phyloP scores from a whole-genome alignment of 2,888 invertebrate species.

The Machimus atricapillus region DNA sequence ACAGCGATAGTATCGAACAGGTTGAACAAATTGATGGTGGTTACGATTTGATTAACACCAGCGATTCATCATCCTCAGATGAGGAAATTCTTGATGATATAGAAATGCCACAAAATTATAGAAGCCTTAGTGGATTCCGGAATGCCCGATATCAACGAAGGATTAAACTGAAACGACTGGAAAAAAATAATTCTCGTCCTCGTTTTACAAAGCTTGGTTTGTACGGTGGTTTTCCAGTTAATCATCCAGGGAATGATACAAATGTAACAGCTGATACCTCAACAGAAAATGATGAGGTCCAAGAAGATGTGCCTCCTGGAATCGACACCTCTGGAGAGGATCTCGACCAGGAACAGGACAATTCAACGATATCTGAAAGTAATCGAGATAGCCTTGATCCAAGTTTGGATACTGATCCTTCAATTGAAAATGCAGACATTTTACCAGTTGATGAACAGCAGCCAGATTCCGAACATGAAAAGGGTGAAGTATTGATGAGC shows the following conservation, averaged over 20 bases:
- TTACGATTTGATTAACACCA: slow-evolving; percentile 16
- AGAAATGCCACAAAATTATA: neutral
- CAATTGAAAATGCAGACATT: neutral
- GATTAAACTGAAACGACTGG: slow-evolving; percentile 24
- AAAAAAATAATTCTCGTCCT: slow-evolving; percentile 46
- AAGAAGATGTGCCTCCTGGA: neutral
- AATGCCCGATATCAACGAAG: neutral
- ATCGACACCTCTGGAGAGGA: neutral
- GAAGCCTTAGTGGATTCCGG: neutral
- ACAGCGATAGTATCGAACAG: slow-evolving; percentile 53
- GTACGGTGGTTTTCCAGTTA: slow-evolving; percentile 50
- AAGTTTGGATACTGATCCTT: neutral
- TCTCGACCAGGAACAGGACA: slow-evolving; percentile 44
- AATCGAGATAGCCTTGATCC: neutral
- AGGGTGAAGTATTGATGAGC: neutral
- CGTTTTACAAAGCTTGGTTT: slow-evolving; percentile 54
- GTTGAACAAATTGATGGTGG: slow-evolving; percentile 58
- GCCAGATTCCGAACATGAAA: neutral
- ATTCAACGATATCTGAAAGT: slow-evolving; percentile 43
- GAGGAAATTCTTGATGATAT: neutral
- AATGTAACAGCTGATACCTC: slow-evolving; percentile 25
- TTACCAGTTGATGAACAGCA: neutral
- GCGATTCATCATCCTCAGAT: neutral
- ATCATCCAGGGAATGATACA: slow-evolving; percentile 4
- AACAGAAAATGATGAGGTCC: neutral